These are phyloP conservation scores for Typhlomys cinereus DNA, from an alignment of 2,113 vertebrate species.

Conservation along the genomic window DNA sequence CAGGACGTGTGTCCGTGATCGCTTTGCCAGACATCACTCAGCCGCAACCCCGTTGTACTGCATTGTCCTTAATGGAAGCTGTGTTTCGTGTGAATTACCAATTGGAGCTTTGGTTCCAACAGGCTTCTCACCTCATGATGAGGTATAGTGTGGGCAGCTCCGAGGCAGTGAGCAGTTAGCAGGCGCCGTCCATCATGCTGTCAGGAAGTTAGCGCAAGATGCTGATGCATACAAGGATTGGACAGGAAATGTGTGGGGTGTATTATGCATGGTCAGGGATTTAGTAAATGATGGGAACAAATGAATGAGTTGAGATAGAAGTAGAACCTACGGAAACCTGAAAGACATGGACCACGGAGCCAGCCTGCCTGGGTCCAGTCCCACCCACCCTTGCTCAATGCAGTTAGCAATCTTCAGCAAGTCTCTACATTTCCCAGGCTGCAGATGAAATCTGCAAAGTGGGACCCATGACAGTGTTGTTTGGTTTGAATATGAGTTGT, in stretches of 20 bases:
- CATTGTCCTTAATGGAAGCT: neutral
- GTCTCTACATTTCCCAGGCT: neutral
- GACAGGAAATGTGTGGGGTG: neutral
- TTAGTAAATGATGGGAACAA: neutral
- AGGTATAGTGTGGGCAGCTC: neutral
- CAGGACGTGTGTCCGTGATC: no score
- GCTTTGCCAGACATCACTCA: neutral
- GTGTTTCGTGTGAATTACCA: neutral
- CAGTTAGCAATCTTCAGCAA: neutral
- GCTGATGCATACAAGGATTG: neutral
- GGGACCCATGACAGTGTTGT: neutral
- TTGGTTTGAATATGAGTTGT: no score
- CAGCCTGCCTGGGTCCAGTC: neutral
- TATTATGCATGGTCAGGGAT: neutral
- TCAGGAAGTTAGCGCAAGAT: neutral
- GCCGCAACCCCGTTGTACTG: neutral
- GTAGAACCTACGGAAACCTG: neutral
- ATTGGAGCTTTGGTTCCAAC: neutral
- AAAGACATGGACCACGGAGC: neutral
- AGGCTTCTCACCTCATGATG: neutral
- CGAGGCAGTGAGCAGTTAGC: neutral
- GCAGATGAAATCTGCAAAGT: neutral
- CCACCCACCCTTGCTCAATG: neutral
- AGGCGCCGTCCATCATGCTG: neutral
- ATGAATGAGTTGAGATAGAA: neutral